These are phyloP conservation scores for Lapara coniferarum DNA, from an alignment of 2,888 invertebrate genomes.

Conservation along the genomic window DNA sequence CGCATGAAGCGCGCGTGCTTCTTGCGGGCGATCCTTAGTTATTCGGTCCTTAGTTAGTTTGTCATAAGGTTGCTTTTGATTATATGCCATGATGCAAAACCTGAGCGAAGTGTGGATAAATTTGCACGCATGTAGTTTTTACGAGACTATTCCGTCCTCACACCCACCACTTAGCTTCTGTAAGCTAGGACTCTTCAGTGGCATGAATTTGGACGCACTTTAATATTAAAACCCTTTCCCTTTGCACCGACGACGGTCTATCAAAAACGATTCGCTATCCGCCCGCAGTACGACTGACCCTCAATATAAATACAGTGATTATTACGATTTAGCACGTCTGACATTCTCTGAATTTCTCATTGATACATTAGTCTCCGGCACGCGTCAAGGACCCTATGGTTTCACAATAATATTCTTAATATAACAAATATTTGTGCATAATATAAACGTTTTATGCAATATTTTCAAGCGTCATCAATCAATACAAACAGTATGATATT, in stretches of 20 bases:
- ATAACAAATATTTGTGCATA: constrained; percentile 19
- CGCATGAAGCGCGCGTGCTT: no score
- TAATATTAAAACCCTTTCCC: no score
- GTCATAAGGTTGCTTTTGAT: no score
- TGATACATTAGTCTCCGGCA: constrained; percentile 19
- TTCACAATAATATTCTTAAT: constrained; percentile 22
- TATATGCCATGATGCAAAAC: no score
- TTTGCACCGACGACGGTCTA: no score
- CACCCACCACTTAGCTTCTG: no score
- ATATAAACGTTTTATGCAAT: constrained; percentile 5
- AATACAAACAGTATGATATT: neutral
- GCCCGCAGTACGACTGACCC: neutral
- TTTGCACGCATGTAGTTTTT: neutral
- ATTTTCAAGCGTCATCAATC: neutral
- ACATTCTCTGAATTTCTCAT: constrained; percentile 31
- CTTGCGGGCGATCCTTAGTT: no score
- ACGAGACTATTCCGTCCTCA: no score
- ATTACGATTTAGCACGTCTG: constrained; percentile 30
- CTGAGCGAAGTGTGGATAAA: no score
- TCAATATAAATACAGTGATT: constrained; percentile 27
- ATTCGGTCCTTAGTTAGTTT: no score
- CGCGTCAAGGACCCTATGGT: constrained; percentile 24
- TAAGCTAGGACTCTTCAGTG: no score
- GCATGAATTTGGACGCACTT: no score
- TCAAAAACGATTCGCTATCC: neutral